Conservation (phyloP, 2,888 invertebrate genomes). For the Erebia aethiops region DNA sequence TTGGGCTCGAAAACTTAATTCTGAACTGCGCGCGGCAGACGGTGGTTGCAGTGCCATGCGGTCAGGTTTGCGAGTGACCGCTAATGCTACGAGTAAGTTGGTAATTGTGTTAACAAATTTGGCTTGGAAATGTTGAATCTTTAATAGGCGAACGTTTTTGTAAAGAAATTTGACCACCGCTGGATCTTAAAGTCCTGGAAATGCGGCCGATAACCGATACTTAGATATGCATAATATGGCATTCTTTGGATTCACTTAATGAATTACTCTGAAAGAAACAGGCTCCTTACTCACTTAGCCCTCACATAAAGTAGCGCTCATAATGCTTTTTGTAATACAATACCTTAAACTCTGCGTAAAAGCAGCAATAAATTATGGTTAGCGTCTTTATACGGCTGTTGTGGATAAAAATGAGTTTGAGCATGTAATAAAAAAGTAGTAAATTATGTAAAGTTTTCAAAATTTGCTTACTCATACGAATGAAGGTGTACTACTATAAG, state of each 20-base stretch:
- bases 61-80: conserved; percentile 48
- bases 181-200: too few species aligned
- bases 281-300: not conserved
- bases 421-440: not conserved
- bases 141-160: not conserved
- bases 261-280: not conserved
- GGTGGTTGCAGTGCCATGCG: conserved; percentile 41
- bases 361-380: not conserved
- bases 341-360: not conserved
- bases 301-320: not conserved
- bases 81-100: conserved; percentile 50
- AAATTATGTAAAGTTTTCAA: not conserved
- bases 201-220: too few species aligned
- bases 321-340: not conserved
- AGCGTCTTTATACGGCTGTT: not conserved
- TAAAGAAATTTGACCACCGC: too few species aligned
- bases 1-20: conserved; percentile 60
- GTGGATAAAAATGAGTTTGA: not conserved
- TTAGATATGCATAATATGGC: too few species aligned
- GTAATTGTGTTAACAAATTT: conserved; percentile 55
- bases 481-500: too few species aligned
- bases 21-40: conserved; percentile 27
- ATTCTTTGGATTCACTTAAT: too few species aligned
- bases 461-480: not conserved
- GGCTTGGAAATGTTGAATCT: conserved; percentile 8